Conservation (phyloP, 1,140 invertebrate genomes). For the Palaemon carinicauda region DNA sequence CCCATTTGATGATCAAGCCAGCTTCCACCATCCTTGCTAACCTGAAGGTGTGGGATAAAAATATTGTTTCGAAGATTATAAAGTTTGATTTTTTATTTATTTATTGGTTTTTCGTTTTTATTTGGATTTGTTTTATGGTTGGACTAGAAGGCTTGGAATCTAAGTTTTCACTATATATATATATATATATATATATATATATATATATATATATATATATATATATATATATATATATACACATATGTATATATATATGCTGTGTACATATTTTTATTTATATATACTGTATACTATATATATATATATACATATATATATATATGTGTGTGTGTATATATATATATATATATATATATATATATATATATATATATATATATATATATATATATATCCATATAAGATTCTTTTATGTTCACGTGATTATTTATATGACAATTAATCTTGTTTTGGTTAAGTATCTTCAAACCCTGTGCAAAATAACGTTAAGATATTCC, state of each 20-base stretch:
- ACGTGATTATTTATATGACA: no score
- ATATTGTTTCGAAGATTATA: no score
- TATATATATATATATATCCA: background rate
- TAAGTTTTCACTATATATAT: background rate
- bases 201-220: background rate
- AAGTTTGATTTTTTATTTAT: no score
- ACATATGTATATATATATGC: background rate
- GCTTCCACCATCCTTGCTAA: no score
- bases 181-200: background rate
- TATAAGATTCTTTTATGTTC: no score
- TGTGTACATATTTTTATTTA: background rate
- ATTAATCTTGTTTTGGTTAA: no score
- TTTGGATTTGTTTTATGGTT: no score
- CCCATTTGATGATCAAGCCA: no score
- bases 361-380: background rate
- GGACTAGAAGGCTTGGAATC: no score
- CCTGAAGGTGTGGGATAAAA: no score
- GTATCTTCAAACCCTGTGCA: no score
- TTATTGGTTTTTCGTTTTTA: no score
- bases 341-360: background rate
- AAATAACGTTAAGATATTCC: background rate
- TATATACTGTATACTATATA: background rate
- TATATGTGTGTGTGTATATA: background rate
- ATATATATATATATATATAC: background rate
- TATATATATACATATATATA: background rate